A percentile compares a stretch with the other conserved stretches of the same genome.
phyloP scores from a whole-genome alignment of 2,888 invertebrate species.

The Nomada ferruginata region DNA sequence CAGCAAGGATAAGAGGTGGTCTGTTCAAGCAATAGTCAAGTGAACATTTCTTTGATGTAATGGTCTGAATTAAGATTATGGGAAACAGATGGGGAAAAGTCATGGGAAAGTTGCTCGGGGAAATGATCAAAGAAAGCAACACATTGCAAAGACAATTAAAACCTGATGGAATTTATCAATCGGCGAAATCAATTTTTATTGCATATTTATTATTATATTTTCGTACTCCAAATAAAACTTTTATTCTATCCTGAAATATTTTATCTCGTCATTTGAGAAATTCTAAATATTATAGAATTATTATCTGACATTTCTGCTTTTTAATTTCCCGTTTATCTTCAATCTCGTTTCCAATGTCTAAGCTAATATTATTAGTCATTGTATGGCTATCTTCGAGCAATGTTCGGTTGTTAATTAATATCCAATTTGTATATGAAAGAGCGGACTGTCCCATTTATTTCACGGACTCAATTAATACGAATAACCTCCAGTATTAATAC shows the following conservation, averaged over 20 bases:
- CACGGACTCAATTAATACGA: background rate
- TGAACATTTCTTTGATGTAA: constrained; percentile 23
- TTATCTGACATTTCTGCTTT: no score
- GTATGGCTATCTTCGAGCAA: no score
- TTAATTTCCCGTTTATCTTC: no score
- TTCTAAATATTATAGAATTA: no score
- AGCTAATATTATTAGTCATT: no score
- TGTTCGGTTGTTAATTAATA: background rate
- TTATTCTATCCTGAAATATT: no score
- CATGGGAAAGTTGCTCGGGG: constrained; percentile 35
- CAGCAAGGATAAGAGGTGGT: constrained; percentile 54
- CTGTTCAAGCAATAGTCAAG: constrained; percentile 53
- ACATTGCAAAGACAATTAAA: background rate
- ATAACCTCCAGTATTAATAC: background rate
- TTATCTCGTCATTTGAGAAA: no score
- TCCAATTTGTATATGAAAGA: background rate
- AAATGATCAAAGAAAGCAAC: background rate
- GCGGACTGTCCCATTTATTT: background rate
- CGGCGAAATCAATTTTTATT: no score
- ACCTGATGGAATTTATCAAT: background rate
- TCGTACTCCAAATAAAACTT: no score
- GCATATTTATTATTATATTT: no score
- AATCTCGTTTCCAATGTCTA: no score
- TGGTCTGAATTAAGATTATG: constrained; percentile 40
- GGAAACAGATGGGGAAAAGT: constrained; percentile 45